These are phyloP conservation scores for Celastrina argiolus DNA, from an alignment of 2,888 invertebrate genomes.

Conservation along the genomic window DNA sequence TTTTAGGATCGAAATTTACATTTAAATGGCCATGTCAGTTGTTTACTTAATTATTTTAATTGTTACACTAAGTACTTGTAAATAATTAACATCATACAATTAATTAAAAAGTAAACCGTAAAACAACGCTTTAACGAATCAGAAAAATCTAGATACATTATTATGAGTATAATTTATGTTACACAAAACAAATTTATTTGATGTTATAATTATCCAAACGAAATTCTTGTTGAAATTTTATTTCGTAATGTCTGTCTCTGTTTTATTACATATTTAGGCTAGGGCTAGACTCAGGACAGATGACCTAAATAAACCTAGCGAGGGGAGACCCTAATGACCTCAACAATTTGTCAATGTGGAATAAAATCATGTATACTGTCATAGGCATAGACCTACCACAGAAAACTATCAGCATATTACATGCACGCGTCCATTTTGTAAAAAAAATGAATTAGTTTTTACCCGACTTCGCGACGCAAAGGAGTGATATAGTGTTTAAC, in stretches of 20 bases:
- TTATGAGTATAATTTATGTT: not conserved
- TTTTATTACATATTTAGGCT: not conserved
- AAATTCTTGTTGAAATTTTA: too few relatives aligned
- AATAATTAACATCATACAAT: not conserved
- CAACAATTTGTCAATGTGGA: not conserved
- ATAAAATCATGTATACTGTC: too few relatives aligned
- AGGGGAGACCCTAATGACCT: not conserved
- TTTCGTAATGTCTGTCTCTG: too few relatives aligned
- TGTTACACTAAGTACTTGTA: not conserved
- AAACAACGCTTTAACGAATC: not conserved
- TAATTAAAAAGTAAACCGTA: not conserved
- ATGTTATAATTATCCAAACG: too few relatives aligned
- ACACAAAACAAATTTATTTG: not conserved
- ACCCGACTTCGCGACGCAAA: too few relatives aligned
- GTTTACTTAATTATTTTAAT: conserved; percentile 1
- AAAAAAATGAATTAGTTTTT: too few relatives aligned
- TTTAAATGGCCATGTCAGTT: not conserved
- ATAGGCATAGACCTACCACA: too few relatives aligned
- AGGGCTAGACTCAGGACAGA: not conserved
- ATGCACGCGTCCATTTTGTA: not conserved
- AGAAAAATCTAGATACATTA: not conserved
- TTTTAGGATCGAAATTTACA: not conserved
- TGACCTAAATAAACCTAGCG: not conserved
- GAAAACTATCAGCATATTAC: not conserved
- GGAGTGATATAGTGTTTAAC: too few relatives aligned